phyloP scores from a whole-genome alignment of 2,113 vertebrate species.

The Hystrix brachyura region DNA sequence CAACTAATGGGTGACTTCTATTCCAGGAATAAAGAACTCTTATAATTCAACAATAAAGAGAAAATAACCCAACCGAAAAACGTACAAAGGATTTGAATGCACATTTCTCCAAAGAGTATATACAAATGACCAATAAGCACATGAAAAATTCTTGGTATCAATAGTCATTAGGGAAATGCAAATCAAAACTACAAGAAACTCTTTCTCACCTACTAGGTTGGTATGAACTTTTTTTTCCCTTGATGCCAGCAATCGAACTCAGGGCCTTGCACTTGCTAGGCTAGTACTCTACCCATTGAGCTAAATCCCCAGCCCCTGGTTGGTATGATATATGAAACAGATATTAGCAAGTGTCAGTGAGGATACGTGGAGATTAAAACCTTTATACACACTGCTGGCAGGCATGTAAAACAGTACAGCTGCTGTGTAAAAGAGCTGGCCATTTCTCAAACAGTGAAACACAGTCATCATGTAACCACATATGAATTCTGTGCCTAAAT shows the following conservation, averaged over 20 bases:
- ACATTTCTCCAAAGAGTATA: constrained; percentile 35
- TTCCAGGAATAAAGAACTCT: background rate
- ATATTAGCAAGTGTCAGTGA: background rate
- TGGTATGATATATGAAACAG: background rate
- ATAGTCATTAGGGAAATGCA: background rate
- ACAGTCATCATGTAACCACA: background rate
- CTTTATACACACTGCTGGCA: background rate
- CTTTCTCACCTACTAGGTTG: background rate
- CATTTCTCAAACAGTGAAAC: constrained; percentile 3
- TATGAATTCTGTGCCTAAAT: background rate
- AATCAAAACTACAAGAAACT: background rate
- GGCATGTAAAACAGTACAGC: background rate
- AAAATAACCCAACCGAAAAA: background rate
- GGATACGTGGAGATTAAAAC: background rate
- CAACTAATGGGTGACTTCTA: background rate
- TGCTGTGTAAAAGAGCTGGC: background rate
- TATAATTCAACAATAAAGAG: background rate
- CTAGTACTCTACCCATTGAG: too few species aligned
- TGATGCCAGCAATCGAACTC: too few species aligned
- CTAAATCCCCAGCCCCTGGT: too few species aligned
- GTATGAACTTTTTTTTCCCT: background rate
- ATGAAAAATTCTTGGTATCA: background rate
- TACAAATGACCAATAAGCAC: background rate
- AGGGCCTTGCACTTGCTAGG: too few species aligned
- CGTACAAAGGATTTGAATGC: background rate